Percentiles rank a stretch among this genome's conserved stretches.
phyloP scores from a whole-genome alignment of 2,113 vertebrate species.

The Rissa tridactyla region DNA sequence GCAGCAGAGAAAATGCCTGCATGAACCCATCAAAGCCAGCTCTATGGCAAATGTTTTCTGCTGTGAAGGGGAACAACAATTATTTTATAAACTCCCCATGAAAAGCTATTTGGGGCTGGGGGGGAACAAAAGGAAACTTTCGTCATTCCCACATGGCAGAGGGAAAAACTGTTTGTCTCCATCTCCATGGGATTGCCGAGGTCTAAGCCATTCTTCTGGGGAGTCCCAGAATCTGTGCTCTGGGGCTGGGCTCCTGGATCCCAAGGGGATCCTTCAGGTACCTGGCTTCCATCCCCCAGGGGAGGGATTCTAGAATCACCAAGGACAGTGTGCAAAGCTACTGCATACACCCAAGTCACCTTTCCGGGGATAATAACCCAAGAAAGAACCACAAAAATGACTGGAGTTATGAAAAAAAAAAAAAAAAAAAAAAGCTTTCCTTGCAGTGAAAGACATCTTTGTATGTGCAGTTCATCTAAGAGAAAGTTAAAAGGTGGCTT shows the following conservation, averaged over 20 bases:
- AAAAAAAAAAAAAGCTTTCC: neutral
- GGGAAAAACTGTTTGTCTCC: neutral
- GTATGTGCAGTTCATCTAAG: neutral
- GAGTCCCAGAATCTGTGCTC: neutral
- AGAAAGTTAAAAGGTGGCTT: neutral
- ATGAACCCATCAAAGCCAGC: neutral
- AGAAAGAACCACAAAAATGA: neutral
- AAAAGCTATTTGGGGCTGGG: neutral
- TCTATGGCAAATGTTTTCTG: neutral
- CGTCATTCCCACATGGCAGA: neutral
- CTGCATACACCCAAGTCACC: neutral
- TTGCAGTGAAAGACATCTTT: neutral
- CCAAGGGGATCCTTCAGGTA: neutral
- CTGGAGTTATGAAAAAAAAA: neutral
- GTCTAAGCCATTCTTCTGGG: neutral
- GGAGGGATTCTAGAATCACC: neutral
- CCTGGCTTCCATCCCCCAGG: fast-evolving
- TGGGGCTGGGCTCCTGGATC: neutral
- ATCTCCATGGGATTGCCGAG: neutral
- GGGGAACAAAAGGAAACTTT: neutral
- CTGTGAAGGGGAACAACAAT: neutral
- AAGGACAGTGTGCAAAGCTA: neutral
- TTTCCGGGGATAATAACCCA: neutral
- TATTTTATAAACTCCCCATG: neutral
- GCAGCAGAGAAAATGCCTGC: neutral